These are phyloP conservation scores for Nebria salina DNA, from an alignment of 2,888 invertebrate species.

Conservation along the genomic window DNA sequence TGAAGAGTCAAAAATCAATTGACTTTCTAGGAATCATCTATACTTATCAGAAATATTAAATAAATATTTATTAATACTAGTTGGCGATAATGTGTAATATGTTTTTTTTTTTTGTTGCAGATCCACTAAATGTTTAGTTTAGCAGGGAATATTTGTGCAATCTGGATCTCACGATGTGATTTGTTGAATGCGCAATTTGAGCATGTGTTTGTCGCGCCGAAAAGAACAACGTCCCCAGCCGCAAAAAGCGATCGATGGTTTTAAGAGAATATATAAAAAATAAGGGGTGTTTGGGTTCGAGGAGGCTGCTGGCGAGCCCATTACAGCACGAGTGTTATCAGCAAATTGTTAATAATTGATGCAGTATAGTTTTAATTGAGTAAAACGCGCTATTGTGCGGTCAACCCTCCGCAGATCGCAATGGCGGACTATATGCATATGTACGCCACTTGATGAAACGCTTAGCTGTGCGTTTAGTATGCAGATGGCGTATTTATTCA, in stretches of 20 bases:
- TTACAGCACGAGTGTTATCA: conserved; percentile 40
- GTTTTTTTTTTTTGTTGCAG: no score
- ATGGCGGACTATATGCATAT: neutral
- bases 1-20: no score
- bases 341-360: conserved; percentile 60
- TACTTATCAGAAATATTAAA: no score
- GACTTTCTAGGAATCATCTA: no score
- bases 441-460: neutral
- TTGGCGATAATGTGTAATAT: no score
- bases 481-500: neutral
- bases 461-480: neutral
- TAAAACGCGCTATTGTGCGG: conserved; percentile 15
- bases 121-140: no score
- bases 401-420: neutral
- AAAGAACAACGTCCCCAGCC: neutral
- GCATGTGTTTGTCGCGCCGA: no score
- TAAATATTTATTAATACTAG: no score
- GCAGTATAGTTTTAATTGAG: conserved; percentile 53
- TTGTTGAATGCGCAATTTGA: neutral
- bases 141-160: no score
- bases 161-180: no score
- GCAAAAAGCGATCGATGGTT: neutral
- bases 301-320: conserved; percentile 9
- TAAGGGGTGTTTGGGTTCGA: neutral
- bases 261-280: neutral